A percentile compares a stretch with the other conserved stretches of the same genome.
Conservation (phyloP, 2,113 vertebrate genomes). For the Daphoenositta chrysoptera region DNA sequence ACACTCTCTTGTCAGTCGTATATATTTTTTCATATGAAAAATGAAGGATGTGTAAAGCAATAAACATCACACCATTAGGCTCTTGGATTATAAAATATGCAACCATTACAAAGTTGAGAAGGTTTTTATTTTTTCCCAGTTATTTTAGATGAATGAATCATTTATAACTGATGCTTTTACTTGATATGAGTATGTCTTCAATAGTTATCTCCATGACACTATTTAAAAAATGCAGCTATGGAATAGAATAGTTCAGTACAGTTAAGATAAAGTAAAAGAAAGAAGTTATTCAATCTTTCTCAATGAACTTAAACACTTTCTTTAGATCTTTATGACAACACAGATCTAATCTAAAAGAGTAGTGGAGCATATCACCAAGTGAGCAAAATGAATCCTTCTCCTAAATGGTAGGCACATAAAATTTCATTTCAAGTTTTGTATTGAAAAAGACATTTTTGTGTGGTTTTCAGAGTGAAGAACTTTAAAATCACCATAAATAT, state of each 20-base stretch:
- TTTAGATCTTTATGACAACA: background rate
- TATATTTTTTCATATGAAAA: background rate
- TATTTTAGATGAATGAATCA: background rate
- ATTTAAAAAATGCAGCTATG: background rate
- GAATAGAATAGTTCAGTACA: background rate
- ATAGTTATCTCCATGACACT: background rate
- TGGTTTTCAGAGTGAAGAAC: background rate
- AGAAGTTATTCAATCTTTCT: background rate
- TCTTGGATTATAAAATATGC: background rate
- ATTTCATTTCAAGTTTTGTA: background rate
- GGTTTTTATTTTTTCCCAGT: background rate
- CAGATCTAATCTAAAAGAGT: background rate
- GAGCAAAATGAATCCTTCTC: background rate
- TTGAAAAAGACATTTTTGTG: background rate
- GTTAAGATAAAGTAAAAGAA: background rate
- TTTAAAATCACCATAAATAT: background rate
- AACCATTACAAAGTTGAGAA: background rate
- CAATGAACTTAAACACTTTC: background rate
- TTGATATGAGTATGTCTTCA: background rate
- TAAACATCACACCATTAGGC: background rate
- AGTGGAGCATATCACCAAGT: background rate
- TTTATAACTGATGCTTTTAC: background rate
- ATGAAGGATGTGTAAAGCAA: background rate
- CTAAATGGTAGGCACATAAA: background rate
- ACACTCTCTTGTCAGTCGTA: background rate